Percentiles rank a stretch among this genome's conserved stretches.
These are phyloP conservation scores for Gavia stellata DNA, from an alignment of 2,113 vertebrate species.

Conservation along the genomic window DNA sequence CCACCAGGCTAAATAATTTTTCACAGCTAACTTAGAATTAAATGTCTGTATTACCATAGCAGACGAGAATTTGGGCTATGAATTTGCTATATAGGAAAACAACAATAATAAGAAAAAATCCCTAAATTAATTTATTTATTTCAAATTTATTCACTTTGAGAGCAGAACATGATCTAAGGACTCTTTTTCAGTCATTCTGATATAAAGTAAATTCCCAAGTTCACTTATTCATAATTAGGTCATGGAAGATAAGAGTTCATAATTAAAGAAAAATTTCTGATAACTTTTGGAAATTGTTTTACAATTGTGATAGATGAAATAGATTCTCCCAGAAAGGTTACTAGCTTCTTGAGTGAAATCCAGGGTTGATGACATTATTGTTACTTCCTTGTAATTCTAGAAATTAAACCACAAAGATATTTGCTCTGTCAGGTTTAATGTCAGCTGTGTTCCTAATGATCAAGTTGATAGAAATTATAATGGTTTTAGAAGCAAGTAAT, in stretches of 20 bases:
- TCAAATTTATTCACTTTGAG: not conserved
- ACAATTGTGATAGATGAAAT: not conserved
- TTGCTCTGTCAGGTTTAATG: not conserved
- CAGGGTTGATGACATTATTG: not conserved
- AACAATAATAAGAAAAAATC: not conserved
- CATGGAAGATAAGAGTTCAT: not conserved
- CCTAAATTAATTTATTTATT: not conserved
- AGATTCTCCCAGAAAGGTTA: not conserved
- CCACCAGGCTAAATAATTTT: not conserved
- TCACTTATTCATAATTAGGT: not conserved
- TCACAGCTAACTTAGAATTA: not conserved
- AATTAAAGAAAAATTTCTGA: not conserved
- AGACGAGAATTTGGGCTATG: not conserved
- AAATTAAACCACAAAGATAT: not conserved
- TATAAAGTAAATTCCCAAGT: not conserved
- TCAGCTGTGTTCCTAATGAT: not conserved
- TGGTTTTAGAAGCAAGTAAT: not conserved
- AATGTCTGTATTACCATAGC: not conserved
- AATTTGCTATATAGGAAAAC: not conserved
- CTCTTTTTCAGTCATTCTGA: not conserved
- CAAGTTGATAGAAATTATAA: not conserved
- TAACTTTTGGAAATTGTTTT: not conserved
- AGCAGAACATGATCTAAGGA: not conserved
- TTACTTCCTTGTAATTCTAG: not conserved
- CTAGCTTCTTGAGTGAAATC: not conserved